Evolutionary conservation across 2,888 invertebrate genomes (phyloP), one percentile per base, ranked within the genome.

Genomic region (Cactoblastis cactorum): DNA sequence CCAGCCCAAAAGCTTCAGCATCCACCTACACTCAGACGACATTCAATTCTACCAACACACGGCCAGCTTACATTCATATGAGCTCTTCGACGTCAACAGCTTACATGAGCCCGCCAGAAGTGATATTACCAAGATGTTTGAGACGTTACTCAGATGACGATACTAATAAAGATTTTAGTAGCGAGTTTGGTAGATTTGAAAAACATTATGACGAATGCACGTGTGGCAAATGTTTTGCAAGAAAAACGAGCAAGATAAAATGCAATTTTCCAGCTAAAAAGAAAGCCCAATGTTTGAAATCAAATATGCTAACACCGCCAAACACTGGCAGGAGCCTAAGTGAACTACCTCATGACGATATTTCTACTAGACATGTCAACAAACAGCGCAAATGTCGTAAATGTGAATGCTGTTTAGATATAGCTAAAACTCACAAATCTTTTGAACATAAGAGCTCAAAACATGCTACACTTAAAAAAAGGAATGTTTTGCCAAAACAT

Each of bases 81-180:
- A 88, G 88, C 59, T 89, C 90, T 11, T 88, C 90, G 1, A 87
- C 88, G 11, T 90, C 90, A 1, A 90, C 90, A 8, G 80, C 89
- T 0, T 90, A 90, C 55, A 81, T 90, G 88, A 90, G 90, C 55
- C 90, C 90, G 4, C 90, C 90, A 35, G 90, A 90, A 53, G 62
- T 80, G 55, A 73, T 90, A 9, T 57, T 85, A 50, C 89, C 89
- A 0, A 70, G 69, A 54, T 81, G 69, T 57, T 59, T 87, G 34
- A 79, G 58, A 64, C 62, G 62, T 15, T 63, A 69, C 54, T 65
- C 63, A 52, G 67, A 75, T 41, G 71, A 75, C 39, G 61, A 15
- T 69, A 62, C 22, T 53, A 65, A 68, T 38, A 55, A 59, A 50
- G 55, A 62, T 55, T 55, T 53, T 53, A 35, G 9, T 12, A 14